Base-by-base conservation (phyloP, 2,888 invertebrate species). In the Tetheella fluctuosa region DNA sequence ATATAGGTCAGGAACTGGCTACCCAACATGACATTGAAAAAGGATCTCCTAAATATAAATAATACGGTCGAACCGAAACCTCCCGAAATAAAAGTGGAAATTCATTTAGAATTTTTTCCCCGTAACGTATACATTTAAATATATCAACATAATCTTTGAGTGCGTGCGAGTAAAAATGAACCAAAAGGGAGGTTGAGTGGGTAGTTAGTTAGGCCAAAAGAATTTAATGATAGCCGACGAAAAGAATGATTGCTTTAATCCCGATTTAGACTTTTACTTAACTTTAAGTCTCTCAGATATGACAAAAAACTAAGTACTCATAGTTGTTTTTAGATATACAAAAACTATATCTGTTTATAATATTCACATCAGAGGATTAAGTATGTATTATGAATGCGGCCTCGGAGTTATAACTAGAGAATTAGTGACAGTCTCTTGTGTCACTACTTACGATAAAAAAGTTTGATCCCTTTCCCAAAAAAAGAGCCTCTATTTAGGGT, bases 121-220 rank as follows among this genome's bases (percentile, higher is more conserved):
- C 80, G 71, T 78, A 71, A 71, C 81, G 88, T 83, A 88, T 89
- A 83, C 72, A 87, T 88, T 90, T 90, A 85, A 90, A 90, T 89
- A 87, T 70, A 86, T 90, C 87, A 88, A 74, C 85, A 89, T 89
- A 88, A 84, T 85, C 80, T 85, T 83, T 77, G 81, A 82, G 76
- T 76, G 74, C 72, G 80, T 82, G 81, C 80, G 82, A 80, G 83
- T 80, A 78, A 79, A 81, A 83, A 84, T 79, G 74, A 77, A 79
- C 71, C 70, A 73, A 70, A 72, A 73, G 74, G 78, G 70, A 78
- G 74, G 76, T 71, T 70, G 77, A 79, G 72, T 80, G 75, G 69
- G 73, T 74, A 74, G 74, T 68, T 69, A 20, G 7, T 68, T 69
- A 20, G 7, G 20, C 42, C 10, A 8, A 48, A 48, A 48, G 0